Base-by-base conservation (phyloP, 1,140 invertebrate species). In the Drosophila sp. region DNA sequence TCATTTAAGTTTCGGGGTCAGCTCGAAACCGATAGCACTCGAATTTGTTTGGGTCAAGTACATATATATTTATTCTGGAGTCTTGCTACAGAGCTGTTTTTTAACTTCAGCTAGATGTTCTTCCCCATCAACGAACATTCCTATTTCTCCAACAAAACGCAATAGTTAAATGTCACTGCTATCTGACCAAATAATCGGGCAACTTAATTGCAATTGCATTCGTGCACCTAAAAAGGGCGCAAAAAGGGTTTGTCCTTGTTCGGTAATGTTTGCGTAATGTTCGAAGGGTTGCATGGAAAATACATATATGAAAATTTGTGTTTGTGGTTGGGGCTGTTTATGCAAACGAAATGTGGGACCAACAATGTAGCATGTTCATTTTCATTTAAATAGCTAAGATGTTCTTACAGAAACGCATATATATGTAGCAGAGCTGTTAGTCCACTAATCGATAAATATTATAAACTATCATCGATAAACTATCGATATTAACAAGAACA, bases 151-250 rank as follows among this genome's bases (percentile, higher is more conserved):
- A 3, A 55, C 17, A 56, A 47, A 63, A 69, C 62, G 40, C 58
- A 73, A 77, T 77, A 70, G 55, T 66, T 70, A 54, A 70, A 66
- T 77, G 70, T 70, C 70, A 38, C 50, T 30, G 11, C 63, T 67
- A 79, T 79, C 74, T 77, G 62, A 70, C 65, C 74, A 66, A 79
- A 77, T 73, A 73, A 77, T 79, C 70, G 41, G 77, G 77, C 77
- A 79, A 70, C 66, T 79, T 77, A 77, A 79, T 79, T 79, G 74
- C 66, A 77, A 77, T 79, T 79, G 77, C 76, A 76, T 76, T 76
- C 58, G 61, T 77, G 50, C 63, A 71, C 60, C 58, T 41, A n/a
- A n/a, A n/a, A n/a, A n/a, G n/a, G n/a, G n/a, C n/a, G n/a, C n/a
- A 2, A 41, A 41, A 17, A 41, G 40, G n/a, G 41, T 44, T 44